phyloP scores from a whole-genome alignment of 2,797 vertebrate genomes.

The Anabacerthia variegaticeps region DNA sequence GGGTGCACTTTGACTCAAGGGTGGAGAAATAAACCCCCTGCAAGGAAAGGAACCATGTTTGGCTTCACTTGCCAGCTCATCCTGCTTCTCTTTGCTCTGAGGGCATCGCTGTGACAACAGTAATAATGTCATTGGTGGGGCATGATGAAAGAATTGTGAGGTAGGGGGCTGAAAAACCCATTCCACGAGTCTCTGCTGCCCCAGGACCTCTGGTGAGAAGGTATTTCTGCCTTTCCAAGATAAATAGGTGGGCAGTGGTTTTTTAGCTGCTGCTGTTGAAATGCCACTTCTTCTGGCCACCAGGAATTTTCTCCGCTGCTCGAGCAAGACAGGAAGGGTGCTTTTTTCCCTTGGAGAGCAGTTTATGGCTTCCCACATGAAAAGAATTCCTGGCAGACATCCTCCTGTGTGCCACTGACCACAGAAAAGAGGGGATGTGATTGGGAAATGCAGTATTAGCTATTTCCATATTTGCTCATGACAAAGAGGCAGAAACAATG shows the following conservation, averaged over 20 bases:
- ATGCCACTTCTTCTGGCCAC: neutral
- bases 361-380: slow-evolving; percentile 24
- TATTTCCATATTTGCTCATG: slow-evolving; percentile 33
- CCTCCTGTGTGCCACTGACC: neutral
- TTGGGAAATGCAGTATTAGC: neutral
- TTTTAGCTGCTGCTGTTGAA: neutral
- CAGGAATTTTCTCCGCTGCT: neutral
- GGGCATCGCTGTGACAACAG: neutral
- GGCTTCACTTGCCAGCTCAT: neutral
- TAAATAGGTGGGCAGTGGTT: neutral
- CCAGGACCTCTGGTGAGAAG: neutral
- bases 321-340: neutral
- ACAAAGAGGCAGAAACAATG: neutral
- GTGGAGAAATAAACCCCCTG: neutral
- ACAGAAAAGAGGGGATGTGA: slow-evolving; percentile 11
- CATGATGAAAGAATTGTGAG: neutral
- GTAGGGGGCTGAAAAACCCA: accelerated
- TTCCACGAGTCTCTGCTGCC: neutral
- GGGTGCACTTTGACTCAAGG: neutral
- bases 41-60: neutral
- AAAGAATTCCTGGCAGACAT: slow-evolving; percentile 19
- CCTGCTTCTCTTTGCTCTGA: neutral
- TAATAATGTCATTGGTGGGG: neutral
- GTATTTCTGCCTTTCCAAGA: neutral
- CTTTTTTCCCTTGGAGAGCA: neutral